Evolutionary conservation across 2,888 invertebrate species (phyloP).

Genomic region (Noctua pronuba): DNA sequence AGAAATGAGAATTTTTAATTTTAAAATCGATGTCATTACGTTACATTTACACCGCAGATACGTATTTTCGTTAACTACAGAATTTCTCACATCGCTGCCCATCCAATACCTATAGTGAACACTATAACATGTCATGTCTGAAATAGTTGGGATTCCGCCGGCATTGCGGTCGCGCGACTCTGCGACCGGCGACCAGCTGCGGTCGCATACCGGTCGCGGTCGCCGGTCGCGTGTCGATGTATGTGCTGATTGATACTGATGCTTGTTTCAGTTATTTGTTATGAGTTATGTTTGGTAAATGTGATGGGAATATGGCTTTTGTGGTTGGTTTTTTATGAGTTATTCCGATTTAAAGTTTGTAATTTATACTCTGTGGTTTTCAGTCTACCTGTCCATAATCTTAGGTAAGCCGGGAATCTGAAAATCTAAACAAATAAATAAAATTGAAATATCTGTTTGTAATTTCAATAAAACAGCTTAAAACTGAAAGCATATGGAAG

Average conservation of each 20-base stretch:
- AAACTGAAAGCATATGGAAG: too few species aligned
- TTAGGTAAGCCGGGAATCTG: neutral
- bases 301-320: neutral
- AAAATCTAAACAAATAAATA: too few species aligned
- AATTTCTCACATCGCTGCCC: neutral
- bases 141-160: constrained; percentile 54
- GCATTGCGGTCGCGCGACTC: constrained; percentile 36
- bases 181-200: constrained; percentile 30
- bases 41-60: too few species aligned
- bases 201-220: constrained; percentile 61
- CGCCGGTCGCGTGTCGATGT: constrained; percentile 17
- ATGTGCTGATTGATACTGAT: constrained; percentile 41
- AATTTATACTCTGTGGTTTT: neutral
- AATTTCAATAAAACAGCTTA: too few species aligned
- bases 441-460: too few species aligned
- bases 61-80: neutral
- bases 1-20: too few species aligned
- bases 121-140: constrained; percentile 13
- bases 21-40: too few species aligned
- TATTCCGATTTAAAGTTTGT: neutral
- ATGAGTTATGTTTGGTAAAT: neutral
- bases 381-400: neutral
- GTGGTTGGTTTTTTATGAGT: neutral
- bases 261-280: constrained; percentile 16
- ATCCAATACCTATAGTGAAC: neutral